Evolutionary conservation across 2,888 invertebrate genomes (phyloP), one percentile per base, ranked within the genome.

Genomic region (Drosophila histrio): DNA sequence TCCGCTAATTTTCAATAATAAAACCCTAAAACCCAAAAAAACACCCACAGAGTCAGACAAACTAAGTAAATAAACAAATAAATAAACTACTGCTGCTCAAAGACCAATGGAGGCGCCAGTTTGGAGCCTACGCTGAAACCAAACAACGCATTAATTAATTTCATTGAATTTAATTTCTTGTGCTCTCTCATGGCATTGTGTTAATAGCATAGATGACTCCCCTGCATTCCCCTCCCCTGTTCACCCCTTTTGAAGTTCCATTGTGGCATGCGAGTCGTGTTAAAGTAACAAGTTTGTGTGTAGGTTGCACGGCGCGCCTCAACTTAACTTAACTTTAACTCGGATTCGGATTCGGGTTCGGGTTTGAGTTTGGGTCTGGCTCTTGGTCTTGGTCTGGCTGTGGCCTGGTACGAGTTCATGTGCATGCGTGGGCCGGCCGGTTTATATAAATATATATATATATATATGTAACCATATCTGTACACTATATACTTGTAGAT

Each of bases 381-480:
- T 63, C 28, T 43, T 15, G 17, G 7, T 39, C 8, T 34, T 17
- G 13, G 3, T 44, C 43, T 32, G 57, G 15, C 46, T 22, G 71
- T 46, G 62, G 50, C 50, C 24, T 30, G 43, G 15, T 73, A 77
- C 66, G 50, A 58, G 63, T 80, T 84, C 63, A 77, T 69, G 64
- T 66, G 72, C 39, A 75, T 75, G 81, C 88, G 89, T 88, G 81
- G 81, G 89, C 86, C 81, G 81, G 80, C 88, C 84, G 81, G 88
- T 88, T 88, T 47, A 24, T 62, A 53, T 62, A 26, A 7, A 49
- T 7, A 43, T n/a, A 44, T 15, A 22, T 21, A 26, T 26, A 17
- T 39, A 24, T 17, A 39, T 34, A 38, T 28, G 26, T 24, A 38
- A 13, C 41, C 41, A 59, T 39, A 44, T 49, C 46, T 28, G 17